Conservation (phyloP, 2,113 vertebrate genomes). For the Clinocottus analis region DNA sequence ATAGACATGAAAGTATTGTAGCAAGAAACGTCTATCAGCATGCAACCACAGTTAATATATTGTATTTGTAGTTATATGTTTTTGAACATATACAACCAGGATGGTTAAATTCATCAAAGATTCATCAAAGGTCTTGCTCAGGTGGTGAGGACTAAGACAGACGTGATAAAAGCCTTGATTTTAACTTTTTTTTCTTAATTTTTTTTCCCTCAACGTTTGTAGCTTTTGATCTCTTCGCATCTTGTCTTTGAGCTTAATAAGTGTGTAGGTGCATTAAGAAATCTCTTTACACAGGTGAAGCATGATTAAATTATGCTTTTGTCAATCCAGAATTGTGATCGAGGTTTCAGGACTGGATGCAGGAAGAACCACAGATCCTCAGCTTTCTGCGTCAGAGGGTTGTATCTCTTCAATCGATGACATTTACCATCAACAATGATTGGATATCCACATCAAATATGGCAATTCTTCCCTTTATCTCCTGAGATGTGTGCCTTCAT, state of each 20-base stretch:
- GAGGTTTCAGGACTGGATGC: not conserved
- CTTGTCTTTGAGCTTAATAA: constrained; percentile 1
- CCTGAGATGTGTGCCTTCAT: not conserved
- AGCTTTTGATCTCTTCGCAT: not conserved
- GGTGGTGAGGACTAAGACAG: not conserved
- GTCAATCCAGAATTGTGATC: not conserved
- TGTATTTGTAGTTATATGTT: not conserved
- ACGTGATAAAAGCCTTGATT: not conserved
- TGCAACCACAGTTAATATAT: not conserved
- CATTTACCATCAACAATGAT: not conserved
- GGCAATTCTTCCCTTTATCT: no score
- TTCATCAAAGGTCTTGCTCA: not conserved
- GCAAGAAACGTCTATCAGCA: not conserved
- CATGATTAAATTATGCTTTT: not conserved
- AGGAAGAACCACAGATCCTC: not conserved
- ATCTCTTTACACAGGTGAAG: not conserved
- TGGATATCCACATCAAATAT: not conserved
- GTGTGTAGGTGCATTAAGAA: not conserved
- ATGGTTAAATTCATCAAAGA: not conserved
- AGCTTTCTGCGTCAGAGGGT: not conserved
- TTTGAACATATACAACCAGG: not conserved
- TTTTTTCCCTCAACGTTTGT: not conserved
- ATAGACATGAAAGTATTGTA: not conserved
- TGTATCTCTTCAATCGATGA: not conserved
- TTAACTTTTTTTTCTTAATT: no score